Percentiles rank a stretch among this genome's conserved stretches.
Conservation (phyloP, 2,113 vertebrate genomes). For the Numenius arquata region DNA sequence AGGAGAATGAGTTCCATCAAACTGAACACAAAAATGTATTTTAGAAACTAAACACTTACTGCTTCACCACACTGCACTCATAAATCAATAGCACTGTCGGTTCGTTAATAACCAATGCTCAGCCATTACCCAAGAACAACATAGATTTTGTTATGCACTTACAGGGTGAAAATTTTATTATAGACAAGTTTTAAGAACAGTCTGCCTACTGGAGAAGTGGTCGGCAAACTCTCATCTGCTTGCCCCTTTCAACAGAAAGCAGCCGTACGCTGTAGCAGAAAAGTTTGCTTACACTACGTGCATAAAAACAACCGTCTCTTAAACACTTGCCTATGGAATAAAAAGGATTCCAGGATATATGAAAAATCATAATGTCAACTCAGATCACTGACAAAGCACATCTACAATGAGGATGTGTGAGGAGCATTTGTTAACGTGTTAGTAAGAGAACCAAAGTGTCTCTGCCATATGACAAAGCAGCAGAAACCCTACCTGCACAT, state of each 20-base stretch:
- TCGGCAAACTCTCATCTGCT: background rate
- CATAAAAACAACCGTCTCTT: background rate
- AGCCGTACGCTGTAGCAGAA: background rate
- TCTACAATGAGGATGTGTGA: accelerated
- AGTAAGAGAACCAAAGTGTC: background rate
- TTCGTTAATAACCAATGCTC: background rate
- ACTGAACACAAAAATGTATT: background rate
- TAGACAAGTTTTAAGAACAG: background rate
- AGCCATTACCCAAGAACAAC: background rate
- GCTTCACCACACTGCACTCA: background rate
- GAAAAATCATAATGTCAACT: background rate
- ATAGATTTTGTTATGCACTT: background rate
- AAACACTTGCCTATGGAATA: background rate
- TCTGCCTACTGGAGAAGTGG: background rate
- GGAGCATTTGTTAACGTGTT: accelerated
- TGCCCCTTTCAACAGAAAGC: background rate
- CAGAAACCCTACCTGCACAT: slow-evolving; percentile 85
- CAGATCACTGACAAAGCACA: background rate
- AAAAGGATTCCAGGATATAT: background rate
- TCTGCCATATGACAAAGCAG: background rate
- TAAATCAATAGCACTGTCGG: background rate
- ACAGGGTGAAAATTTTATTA: background rate
- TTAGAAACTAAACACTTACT: background rate
- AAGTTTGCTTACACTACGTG: too few relatives aligned
- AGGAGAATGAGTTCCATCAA: background rate